Evolutionary conservation across 2,888 invertebrate genomes (phyloP), one percentile per base, ranked within the genome.

Genomic region (Sphinx pinastri): DNA sequence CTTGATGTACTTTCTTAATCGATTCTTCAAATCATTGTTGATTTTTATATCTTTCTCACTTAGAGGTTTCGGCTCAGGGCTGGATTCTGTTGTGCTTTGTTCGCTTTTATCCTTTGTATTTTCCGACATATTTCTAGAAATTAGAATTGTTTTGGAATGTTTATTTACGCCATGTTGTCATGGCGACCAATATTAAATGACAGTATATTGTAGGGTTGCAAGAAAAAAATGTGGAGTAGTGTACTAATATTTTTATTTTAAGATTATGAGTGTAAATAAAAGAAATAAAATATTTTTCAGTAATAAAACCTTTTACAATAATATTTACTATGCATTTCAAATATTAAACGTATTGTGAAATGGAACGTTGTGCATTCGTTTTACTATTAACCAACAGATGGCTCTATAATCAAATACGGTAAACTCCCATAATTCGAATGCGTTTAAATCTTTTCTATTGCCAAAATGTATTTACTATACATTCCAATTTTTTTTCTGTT

Each of bases 1-100:
- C 76, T 93, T 91, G 2, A 95, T 89, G 76, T 94, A 95, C 79
- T 90, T 92, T 77, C 90, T 85, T 54, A 95, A 86, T 25, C 94
- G 84, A 71, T 89, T 87, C 84, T 95, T 95, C 66, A 95, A 75
- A 76, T 91, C 89, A 70, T 88, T 89, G 70, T 91, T 91, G 2
- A 87, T 73, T 80, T 86, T 88, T 54, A 80, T 77, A 68, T 86
- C 82, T 71, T 78, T 82, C 63, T 78, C 84, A 70, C 86, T 83
- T 54, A 80, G 71, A 0, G 84, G 80, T 71, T 83, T 87, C 6
- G 77, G 72, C 70, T 86, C 72, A 12, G 77, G 75, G 47, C 85
- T 86, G 57, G 83, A 83, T 70, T 85, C 67, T 16, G 52, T 84
- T 0, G 73, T 75, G 10, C 75, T 78, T 68, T 85, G 82, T 31